These are phyloP conservation scores for Periophthalmodon schlosseri DNA, from an alignment of 2,113 vertebrate genomes.

Conservation along the genomic window DNA sequence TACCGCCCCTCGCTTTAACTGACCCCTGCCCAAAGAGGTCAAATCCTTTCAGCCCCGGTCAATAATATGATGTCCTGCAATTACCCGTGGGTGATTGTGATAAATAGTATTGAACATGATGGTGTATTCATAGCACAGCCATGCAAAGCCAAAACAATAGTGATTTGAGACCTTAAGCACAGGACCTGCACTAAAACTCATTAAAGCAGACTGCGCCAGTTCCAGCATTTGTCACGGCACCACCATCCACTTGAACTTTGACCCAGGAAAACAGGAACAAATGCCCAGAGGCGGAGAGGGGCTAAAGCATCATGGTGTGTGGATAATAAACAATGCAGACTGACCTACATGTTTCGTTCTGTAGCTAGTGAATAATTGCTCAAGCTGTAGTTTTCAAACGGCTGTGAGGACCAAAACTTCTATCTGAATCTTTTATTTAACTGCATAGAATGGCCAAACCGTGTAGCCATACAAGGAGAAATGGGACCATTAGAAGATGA, in stretches of 20 bases:
- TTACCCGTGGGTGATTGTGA: constrained; percentile 8
- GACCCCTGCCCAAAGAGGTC: constrained; percentile 13
- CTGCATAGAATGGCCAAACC: not conserved
- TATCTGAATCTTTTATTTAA: not conserved
- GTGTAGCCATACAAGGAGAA: no score
- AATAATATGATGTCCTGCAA: constrained; percentile 14
- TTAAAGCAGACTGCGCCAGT: not conserved
- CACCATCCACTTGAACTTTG: not conserved
- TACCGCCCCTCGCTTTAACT: not conserved
- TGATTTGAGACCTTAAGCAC: not conserved
- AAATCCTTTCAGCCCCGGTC: constrained; percentile 33
- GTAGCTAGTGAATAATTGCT: not conserved
- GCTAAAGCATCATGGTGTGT: not conserved
- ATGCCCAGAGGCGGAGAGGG: not conserved
- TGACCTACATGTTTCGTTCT: not conserved
- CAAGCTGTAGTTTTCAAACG: not conserved
- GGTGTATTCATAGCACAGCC: not conserved
- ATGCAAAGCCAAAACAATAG: not conserved
- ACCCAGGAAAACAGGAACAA: not conserved
- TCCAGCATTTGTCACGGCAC: not conserved
- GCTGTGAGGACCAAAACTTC: not conserved
- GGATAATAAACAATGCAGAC: not conserved
- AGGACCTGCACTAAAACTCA: not conserved
- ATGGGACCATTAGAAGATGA: no score
- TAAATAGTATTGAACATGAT: not conserved